phyloP scores from a whole-genome alignment of 2,888 invertebrate genomes.

The Conops quadrifasciatus region DNA sequence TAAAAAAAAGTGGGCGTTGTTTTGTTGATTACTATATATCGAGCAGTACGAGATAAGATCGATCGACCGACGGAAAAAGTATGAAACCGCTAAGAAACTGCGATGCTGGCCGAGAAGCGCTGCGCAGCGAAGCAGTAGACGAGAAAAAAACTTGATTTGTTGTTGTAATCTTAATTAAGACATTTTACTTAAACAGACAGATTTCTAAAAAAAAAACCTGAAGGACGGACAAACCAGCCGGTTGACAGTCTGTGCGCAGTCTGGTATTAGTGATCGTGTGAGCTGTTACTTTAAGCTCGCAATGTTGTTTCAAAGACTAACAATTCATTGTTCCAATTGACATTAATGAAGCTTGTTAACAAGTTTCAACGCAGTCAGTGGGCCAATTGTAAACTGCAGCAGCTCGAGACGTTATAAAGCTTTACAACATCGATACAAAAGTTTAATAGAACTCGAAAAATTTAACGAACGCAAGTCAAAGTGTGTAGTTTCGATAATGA shows the following conservation, averaged over 20 bases:
- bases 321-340: slow-evolving; percentile 30
- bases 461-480: neutral
- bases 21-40: slow-evolving; percentile 23
- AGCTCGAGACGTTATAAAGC: neutral
- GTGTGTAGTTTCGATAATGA: too few species aligned
- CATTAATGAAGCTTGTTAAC: slow-evolving; percentile 45
- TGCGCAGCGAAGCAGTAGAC: neutral
- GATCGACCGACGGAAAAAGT: neutral
- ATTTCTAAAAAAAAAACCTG: neutral
- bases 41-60: slow-evolving; percentile 4
- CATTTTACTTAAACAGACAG: slow-evolving; percentile 8
- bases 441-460: neutral
- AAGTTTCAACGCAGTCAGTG: slow-evolving; percentile 27
- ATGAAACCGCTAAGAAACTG: neutral
- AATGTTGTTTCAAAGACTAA: neutral
- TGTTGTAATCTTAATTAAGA: slow-evolving; percentile 19
- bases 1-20: slow-evolving; percentile 23
- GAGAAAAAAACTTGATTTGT: neutral
- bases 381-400: slow-evolving; percentile 1
- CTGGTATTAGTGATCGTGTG: neutral
- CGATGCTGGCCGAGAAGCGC: too few species aligned
- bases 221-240: slow-evolving; percentile 1
- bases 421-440: neutral
- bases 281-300: too few species aligned
- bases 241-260: neutral